Base-by-base conservation (phyloP, 2,888 invertebrate genomes). In the Plusia festucae region DNA sequence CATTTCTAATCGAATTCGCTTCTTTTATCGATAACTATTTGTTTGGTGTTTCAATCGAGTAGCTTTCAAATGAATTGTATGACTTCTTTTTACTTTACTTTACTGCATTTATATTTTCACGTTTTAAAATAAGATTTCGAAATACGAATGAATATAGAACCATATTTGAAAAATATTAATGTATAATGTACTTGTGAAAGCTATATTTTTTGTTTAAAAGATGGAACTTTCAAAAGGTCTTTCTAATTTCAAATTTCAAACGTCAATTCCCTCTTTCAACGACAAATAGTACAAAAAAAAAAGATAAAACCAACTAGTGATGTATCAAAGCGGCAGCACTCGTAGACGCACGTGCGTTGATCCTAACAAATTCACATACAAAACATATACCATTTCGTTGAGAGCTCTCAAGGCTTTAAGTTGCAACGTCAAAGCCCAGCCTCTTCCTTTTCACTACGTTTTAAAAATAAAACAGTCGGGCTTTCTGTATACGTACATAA, bases 381-480 rank as follows among this genome's bases (percentile, higher is more conserved):
- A 89, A 89, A 89, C 89, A 88, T 85, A 85, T 87, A 86, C 85
- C 82, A 86, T 86, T 85, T 81, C 82, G 69, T 74, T 13, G 76
- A 91, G 92, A 73, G 85, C 89, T 67, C 91, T 93, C 66, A 62
- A 68, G 60, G 63, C 71, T 82, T 85, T 89, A 89, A 91, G 86
- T 91, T 86, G 86, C 85, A 87, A 88, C 88, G 87, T 92, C 93
- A 93, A 94, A 94, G 93, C 85, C 69, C 81, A 73, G 76, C 82
- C 90, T 92, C 93, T 92, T 94, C 93, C 93, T 92, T 91, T 94
- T 93, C 90, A 93, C 87, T 89, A 87, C 86, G 85, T 88, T 91
- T 87, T 88, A 83, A 88, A 88, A 86, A 85, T 86, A 88, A 86
- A 85, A 81, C 83, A 78, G 72, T 70, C 49, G 53, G 69, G 78